Evolutionary conservation across 1,140 invertebrate species (phyloP).

Genomic region (Orchestia grillus): DNA sequence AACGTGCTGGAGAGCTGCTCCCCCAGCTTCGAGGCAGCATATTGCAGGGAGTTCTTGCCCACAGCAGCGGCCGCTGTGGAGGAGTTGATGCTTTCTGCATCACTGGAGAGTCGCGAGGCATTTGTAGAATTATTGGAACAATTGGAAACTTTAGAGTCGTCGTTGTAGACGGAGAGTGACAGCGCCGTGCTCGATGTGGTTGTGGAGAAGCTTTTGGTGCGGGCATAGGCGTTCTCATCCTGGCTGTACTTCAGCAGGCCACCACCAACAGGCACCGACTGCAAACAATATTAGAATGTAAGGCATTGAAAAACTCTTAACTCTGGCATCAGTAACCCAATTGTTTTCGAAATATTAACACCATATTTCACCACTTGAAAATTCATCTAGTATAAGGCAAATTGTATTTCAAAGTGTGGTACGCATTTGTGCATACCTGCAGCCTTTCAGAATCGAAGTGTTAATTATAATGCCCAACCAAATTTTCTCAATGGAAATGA

Average conservation of each 20-base stretch:
- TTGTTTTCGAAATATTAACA: no score
- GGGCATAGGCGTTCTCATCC: neutral
- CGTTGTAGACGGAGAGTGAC: neutral
- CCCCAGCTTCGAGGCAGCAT: neutral
- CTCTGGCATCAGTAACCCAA: no score
- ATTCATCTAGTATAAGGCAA: no score
- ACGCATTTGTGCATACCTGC: no score
- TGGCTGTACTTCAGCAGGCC: neutral
- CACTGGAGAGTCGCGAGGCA: neutral
- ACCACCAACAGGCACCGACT: neutral
- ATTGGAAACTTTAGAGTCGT: neutral
- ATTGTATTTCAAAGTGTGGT: no score
- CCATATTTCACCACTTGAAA: no score
- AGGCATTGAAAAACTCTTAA: no score
- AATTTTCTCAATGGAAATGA: no score
- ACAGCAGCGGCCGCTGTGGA: neutral
- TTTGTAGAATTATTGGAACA: neutral
- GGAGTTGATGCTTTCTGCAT: neutral
- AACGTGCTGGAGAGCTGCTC: slow-evolving; percentile 15
- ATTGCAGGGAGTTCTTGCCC: neutral
- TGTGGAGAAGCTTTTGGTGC: neutral
- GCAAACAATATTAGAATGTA: neutral
- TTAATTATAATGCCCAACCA: no score
- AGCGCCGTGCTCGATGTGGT: neutral
- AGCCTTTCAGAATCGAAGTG: no score